Conservation (phyloP, 2,888 invertebrate species). For the Tenthredo scrophulariae region DNA sequence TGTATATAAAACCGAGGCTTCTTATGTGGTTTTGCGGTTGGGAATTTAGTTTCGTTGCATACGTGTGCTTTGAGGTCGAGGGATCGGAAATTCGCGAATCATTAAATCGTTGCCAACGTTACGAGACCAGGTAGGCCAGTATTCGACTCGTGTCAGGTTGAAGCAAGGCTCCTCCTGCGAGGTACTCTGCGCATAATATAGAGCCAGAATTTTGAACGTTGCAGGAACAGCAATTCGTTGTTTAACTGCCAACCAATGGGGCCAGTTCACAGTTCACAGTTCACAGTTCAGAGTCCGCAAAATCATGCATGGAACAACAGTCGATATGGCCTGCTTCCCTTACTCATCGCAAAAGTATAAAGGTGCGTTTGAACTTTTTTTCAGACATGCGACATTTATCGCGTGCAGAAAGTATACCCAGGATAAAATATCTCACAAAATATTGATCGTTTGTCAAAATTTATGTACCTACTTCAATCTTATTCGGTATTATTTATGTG, state of each 20-base stretch:
- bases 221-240: slow-evolving; percentile 31
- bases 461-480: neutral
- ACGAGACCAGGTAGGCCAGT: slow-evolving; percentile 2
- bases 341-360: neutral
- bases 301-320: neutral
- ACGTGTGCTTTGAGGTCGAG: neutral
- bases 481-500: no score
- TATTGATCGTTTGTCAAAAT: neutral
- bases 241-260: neutral
- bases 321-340: neutral
- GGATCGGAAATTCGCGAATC: slow-evolving; percentile 24
- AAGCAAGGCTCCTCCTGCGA: neutral
- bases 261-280: no score
- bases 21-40: slow-evolving; percentile 15
- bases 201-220: slow-evolving; percentile 8
- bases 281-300: neutral
- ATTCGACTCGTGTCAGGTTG: slow-evolving; percentile 22
- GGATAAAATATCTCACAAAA: neutral
- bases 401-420: neutral
- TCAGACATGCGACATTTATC: neutral
- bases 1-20: neutral
- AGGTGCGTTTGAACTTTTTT: neutral
- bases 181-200: neutral
- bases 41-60: neutral
- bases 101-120: slow-evolving; percentile 35